phyloP scores from a whole-genome alignment of 2,888 invertebrate genomes.

The Drosophila eohydei region DNA sequence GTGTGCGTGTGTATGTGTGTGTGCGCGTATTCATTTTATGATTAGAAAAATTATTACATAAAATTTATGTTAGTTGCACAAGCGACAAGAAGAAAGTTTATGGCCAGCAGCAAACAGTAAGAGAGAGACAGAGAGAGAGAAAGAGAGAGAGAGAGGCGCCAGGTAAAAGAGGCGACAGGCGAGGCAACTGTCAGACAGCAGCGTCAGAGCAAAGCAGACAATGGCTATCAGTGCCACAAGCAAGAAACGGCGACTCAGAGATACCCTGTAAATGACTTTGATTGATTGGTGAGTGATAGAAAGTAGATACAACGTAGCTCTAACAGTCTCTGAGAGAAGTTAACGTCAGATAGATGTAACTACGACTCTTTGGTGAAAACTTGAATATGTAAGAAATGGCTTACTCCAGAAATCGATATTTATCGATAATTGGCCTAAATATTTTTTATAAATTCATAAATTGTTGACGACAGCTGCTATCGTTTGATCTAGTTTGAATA shows the following conservation, averaged over 20 bases:
- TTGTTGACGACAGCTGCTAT: too few species aligned
- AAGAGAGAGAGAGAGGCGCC: not conserved
- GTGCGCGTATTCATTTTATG: constrained; percentile 66
- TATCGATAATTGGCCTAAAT: too few species aligned
- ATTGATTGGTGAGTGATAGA: too few species aligned
- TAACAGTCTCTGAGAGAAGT: not conserved
- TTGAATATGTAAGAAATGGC: too few species aligned
- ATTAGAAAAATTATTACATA: constrained; percentile 78
- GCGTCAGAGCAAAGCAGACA: not conserved
- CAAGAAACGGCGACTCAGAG: not conserved
- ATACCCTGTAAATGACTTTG: not conserved
- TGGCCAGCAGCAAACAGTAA: not conserved
- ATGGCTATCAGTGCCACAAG: not conserved
- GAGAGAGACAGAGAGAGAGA: not conserved
- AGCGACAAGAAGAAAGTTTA: constrained; percentile 57
- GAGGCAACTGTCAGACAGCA: not conserved
- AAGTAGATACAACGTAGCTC: too few species aligned
- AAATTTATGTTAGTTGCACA: constrained; percentile 74
- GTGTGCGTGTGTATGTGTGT: not conserved
- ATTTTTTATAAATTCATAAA: too few species aligned
- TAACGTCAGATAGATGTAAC: not conserved
- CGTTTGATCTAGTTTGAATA: too few species aligned
- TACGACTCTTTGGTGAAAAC: too few species aligned
- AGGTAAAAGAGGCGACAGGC: constrained; percentile 3
- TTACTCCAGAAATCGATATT: too few species aligned